Evolutionary conservation across 2,113 vertebrate genomes (phyloP).

Genomic region (Pseudopodoces humilis): DNA sequence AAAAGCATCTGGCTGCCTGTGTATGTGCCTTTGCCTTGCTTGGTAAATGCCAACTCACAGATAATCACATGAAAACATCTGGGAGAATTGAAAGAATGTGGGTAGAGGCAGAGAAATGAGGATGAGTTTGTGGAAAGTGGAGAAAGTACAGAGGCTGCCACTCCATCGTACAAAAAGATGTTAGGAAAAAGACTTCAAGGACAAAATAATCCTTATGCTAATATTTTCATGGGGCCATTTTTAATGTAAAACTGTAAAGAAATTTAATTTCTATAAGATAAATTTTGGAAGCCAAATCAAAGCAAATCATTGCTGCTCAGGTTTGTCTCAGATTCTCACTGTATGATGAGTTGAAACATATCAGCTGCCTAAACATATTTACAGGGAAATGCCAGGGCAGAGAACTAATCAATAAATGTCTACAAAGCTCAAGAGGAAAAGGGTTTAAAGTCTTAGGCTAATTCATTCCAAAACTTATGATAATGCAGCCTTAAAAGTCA

Average conservation of each 20-base stretch:
- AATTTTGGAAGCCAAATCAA: not conserved
- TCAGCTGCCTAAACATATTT: not conserved
- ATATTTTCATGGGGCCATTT: not conserved
- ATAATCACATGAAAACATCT: not conserved
- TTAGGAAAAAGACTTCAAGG: not conserved
- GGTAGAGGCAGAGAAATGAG: not conserved
- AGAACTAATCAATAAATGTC: not conserved
- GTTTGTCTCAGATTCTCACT: not conserved
- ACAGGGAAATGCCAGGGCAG: not conserved
- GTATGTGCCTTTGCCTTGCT: not conserved
- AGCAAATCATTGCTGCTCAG: not conserved
- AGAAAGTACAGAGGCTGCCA: not conserved
- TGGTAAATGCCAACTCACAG: constrained; percentile 23
- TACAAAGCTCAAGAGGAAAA: not conserved
- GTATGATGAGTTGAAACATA: not conserved
- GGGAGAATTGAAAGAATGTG: not conserved
- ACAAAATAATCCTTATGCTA: not conserved
- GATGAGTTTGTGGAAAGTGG: not conserved
- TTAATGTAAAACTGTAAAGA: constrained; percentile 8
- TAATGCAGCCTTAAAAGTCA: not conserved
- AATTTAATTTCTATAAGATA: constrained; percentile 4
- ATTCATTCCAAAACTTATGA: not conserved
- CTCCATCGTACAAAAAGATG: not conserved
- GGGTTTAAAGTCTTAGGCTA: not conserved
- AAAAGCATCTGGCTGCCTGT: constrained; percentile 36